Conservation (phyloP, 2,113 vertebrate species). For the Thryonomys swinderianus region DNA sequence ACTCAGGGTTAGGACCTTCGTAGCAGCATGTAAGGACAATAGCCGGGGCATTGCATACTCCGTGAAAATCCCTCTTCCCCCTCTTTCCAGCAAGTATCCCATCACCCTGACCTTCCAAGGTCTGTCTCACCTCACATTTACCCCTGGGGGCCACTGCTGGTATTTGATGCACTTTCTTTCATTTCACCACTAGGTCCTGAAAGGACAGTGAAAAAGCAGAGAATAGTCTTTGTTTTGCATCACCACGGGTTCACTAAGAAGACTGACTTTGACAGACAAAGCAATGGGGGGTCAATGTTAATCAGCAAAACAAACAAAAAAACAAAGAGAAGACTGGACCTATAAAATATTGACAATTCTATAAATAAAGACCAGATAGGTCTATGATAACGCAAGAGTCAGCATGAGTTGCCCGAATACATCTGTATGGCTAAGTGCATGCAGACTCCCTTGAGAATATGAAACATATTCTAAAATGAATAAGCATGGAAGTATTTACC, state of each 20-base stretch:
- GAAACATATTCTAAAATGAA: neutral
- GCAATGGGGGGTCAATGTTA: neutral
- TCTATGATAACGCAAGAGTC: too few species aligned
- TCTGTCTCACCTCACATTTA: rapidly evolving
- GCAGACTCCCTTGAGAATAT: neutral
- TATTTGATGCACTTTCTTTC: neutral
- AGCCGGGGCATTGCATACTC: rapidly evolving
- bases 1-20: neutral
- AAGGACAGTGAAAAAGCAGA: neutral
- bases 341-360: neutral
- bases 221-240: neutral
- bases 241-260: neutral
- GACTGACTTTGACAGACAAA: neutral
- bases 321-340: neutral
- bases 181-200: neutral
- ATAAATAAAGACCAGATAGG: neutral
- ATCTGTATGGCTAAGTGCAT: rapidly evolving
- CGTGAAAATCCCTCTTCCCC: neutral
- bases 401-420: too few species aligned
- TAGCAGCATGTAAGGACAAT: neutral
- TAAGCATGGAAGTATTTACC: neutral
- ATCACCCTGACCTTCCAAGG: neutral
- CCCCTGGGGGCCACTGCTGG: too few species aligned
- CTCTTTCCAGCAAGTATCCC: too few species aligned
- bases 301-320: neutral